Evolutionary conservation across 2,888 invertebrate species (phyloP).

Genomic region (Drosophila subsilvestris): DNA sequence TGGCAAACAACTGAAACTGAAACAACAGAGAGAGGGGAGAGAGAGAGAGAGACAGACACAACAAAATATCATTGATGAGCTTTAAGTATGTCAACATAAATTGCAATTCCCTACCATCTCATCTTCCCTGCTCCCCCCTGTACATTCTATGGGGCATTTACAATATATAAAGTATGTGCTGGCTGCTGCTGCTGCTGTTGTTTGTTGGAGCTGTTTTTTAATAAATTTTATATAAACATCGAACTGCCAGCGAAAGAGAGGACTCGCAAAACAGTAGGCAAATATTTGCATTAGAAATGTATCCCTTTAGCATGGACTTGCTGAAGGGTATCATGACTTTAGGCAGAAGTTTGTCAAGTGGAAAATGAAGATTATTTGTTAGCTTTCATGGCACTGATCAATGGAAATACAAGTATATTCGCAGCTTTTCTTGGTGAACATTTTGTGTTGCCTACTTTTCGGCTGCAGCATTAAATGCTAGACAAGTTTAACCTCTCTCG

Average conservation of each 20-base stretch:
- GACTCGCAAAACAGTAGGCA: conserved; percentile 50
- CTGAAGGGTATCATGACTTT: neutral
- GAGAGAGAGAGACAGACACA: conserved; percentile 8
- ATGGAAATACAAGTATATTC: too few relatives aligned
- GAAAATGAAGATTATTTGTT: too few relatives aligned
- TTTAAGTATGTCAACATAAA: conserved; percentile 76
- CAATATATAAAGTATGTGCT: neutral
- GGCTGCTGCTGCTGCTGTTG: conserved; percentile 17
- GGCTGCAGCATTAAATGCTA: neutral
- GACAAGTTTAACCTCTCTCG: neutral
- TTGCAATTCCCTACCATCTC: conserved; percentile 70
- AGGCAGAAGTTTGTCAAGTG: neutral
- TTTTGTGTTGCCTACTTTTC: neutral
- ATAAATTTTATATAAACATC: conserved; percentile 78
- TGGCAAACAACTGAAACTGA: conserved; percentile 33
- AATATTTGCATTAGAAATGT: conserved; percentile 75
- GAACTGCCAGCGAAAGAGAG: conserved; percentile 24
- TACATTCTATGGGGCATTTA: neutral
- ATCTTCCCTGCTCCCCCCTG: conserved; percentile 3
- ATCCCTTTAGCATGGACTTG: conserved; percentile 47
- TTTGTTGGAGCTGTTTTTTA: conserved; percentile 62
- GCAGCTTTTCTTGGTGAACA: too few relatives aligned
- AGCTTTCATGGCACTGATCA: too few relatives aligned
- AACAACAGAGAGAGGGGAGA: conserved; percentile 2
- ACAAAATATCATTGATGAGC: conserved; percentile 71